Evolutionary conservation across 2,888 invertebrate genomes (phyloP).

Genomic region (Volucella zonaria): DNA sequence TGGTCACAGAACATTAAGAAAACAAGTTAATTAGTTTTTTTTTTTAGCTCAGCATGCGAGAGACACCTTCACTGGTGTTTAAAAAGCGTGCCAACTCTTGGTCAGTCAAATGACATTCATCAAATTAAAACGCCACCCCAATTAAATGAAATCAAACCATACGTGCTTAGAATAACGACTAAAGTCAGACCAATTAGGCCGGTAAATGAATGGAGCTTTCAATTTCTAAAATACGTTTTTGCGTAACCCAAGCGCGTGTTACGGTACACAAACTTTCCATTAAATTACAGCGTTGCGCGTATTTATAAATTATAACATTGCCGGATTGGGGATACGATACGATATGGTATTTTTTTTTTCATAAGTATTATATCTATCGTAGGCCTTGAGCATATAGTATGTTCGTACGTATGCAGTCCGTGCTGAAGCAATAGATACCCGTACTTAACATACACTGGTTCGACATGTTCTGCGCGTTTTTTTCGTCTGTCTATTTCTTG

Average conservation of each 20-base stretch:
- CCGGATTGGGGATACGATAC: constrained; percentile 13
- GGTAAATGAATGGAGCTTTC: constrained; percentile 1
- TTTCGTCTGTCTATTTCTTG: constrained; percentile 10
- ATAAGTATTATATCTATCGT: constrained; percentile 4
- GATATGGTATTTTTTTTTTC: neutral
- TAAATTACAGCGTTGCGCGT: constrained; percentile 25
- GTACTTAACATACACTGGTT: constrained; percentile 5
- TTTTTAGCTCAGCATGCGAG: too few species aligned
- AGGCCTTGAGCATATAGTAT: constrained; percentile 17
- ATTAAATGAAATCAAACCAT: neutral
- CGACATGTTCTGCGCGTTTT: constrained; percentile 11
- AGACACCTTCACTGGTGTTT: too few species aligned
- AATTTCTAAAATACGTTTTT: constrained; percentile 20
- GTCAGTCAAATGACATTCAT: neutral
- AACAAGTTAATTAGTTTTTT: too few species aligned
- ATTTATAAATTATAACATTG: constrained; percentile 13
- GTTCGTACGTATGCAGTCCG: neutral
- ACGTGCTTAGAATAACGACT: neutral
- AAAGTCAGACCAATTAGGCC: constrained; percentile 3
- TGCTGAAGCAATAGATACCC: too few species aligned
- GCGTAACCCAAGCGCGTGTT: constrained; percentile 46
- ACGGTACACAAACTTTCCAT: constrained; percentile 46
- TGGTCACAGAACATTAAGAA: too few species aligned
- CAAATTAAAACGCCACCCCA: neutral
- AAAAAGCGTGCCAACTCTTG: too few species aligned